Base-by-base conservation (phyloP, 2,888 invertebrate genomes). In the Catocala nupta region DNA sequence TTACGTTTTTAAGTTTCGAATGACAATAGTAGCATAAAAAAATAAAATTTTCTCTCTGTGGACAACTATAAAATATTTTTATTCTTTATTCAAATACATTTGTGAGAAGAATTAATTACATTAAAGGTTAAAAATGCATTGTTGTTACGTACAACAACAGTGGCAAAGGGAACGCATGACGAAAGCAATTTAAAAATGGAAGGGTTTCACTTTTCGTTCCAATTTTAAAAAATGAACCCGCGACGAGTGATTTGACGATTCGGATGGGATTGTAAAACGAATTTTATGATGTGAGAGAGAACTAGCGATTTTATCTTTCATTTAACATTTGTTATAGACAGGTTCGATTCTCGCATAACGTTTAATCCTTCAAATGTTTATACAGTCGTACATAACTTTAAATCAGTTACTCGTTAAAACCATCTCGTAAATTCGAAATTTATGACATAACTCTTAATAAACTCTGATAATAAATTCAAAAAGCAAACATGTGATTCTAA, bases 181-280 rank as follows among this genome's bases (percentile, higher is more conserved):
- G 91, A 91, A 91, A 90, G 86, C 88, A 91, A 92, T 92, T 93
- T 90, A 90, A 91, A 92, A 93, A 90, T 90, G 90, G 88, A 91
- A 89, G 91, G 93, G 92, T 92, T 93, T 91, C 88, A 88, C 86
- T 91, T 90, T 90, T 89, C 87, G 90, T 88, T 90, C 88, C 91
- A 90, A 91, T 91, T 92, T 90, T 85, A 88, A 92, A 93, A 92
- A 92, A 90, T 89, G 89, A 90, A 88, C 89, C 86, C 85, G 87
- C 88, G 88, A 86, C 87, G 89, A 88, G 86, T 90, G 91, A 91
- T 92, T 93, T 92, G 91, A 92, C 90, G 91, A 90, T 89, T 89
- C 87, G 82, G 86, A 88, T 85, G 87, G 77, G 87, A 90, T 90
- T 91, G 90, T 89, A 88, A 87, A 88, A 87, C 76, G 86, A 84